Base-by-base conservation (phyloP, 2,888 invertebrate species). In the Nymphalis polychloros region DNA sequence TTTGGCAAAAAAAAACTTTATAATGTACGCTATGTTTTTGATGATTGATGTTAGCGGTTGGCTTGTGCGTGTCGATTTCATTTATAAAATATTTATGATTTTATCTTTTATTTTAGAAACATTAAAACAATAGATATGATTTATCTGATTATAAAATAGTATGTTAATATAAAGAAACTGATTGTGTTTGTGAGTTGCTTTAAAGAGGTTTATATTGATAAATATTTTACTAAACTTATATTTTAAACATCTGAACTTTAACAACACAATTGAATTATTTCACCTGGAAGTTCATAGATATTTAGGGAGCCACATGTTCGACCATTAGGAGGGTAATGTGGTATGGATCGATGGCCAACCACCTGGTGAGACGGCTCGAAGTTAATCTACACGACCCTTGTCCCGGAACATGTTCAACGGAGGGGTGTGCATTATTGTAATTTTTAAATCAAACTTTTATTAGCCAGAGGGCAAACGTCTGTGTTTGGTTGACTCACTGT, bases 351-450 rank as follows among this genome's bases (percentile, higher is more conserved):
- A 78, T 77, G 77, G 69, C 59, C 63, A 73, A 67, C 84, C 85
- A 85, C 85, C 84, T 83, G 85, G 85, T 80, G 84, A 70, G 80
- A 75, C 77, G 73, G 79, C 80, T 80, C 76, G 75, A 78, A 79
- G 80, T 75, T 81, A 81, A 82, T 80, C 79, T 81, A 78, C 75
- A 8, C 67, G 69, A 71, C 72, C 75, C 73, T 67, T 68, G 63
- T 63, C 48, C 64, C 50, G 50, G 64, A 68, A 47, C 55, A n/a
- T 35, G 63, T 48, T 55, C 46, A 17, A 67, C 63, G 41, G 72
- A 71, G 71, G 75, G 75, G 66, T 70, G 71, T 69, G 72, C 73
- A 71, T 73, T 75, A 75, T 77, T 73, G 72, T 75, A 70, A 74
- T 73, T 75, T 78, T 73, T 72, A 70, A 74, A 76, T 75, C 73